Conservation (phyloP, 2,888 invertebrate species). For the Neoscelio sp. region DNA sequence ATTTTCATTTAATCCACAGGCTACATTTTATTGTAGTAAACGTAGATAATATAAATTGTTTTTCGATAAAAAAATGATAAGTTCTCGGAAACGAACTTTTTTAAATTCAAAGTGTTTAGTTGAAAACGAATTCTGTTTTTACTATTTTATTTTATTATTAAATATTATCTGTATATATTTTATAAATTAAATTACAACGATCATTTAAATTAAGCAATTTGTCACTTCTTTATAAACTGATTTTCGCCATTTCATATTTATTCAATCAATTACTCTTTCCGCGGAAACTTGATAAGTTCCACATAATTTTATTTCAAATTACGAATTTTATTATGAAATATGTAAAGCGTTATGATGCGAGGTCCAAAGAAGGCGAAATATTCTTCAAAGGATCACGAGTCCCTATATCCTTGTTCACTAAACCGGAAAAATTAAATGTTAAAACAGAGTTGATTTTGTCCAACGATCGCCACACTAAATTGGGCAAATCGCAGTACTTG, state of each 20-base stretch:
- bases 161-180: too few species aligned
- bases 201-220: too few species aligned
- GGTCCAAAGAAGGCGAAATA: background rate
- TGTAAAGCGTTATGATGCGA: slow-evolving; percentile 23
- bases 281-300: too few species aligned
- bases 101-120: too few species aligned
- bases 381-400: slow-evolving; percentile 6
- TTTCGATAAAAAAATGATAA: background rate
- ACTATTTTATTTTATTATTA: too few species aligned
- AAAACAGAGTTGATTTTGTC: slow-evolving; percentile 1
- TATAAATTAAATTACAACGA: background rate
- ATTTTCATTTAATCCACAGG: background rate
- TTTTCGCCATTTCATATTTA: too few species aligned
- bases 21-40: background rate
- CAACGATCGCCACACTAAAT: slow-evolving; percentile 14
- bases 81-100: too few species aligned
- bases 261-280: too few species aligned
- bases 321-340: slow-evolving; percentile 25
- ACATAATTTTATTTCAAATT: slow-evolving; percentile 13
- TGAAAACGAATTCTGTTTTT: too few species aligned
- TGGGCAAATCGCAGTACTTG: background rate
- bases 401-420: slow-evolving; percentile 15
- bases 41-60: background rate
- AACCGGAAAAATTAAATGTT: slow-evolving; percentile 26
- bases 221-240: too few species aligned